These are phyloP conservation scores for Lysiphlebus fabarum DNA, from an alignment of 1,140 invertebrate species.

Conservation along the genomic window DNA sequence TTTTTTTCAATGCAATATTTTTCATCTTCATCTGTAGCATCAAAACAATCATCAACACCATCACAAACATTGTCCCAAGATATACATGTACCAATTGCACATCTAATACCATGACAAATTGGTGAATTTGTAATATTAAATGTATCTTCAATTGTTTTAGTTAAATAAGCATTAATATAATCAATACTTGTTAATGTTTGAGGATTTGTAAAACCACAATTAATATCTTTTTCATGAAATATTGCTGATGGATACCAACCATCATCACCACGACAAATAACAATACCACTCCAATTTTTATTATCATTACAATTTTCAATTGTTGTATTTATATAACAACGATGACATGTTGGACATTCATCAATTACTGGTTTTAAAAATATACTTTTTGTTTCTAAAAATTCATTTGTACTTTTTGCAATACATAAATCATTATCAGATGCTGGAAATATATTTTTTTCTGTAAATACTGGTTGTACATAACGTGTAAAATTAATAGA, in stretches of 20 bases:
- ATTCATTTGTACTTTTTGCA: constrained; percentile 50
- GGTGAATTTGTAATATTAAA: constrained; percentile 24
- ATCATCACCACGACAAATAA: constrained; percentile 58
- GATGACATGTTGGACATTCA: constrained; percentile 53
- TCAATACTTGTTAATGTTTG: constrained; percentile 55
- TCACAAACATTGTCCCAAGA: constrained; percentile 64
- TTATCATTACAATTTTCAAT: constrained; percentile 40
- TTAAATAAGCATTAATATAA: constrained; percentile 52
- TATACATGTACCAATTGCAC: constrained; percentile 69
- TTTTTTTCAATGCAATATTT: constrained; percentile 50
- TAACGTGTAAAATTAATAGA: constrained; percentile 59
- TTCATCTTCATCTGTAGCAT: constrained; percentile 62
- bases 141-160: constrained; percentile 37
- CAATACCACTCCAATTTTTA: constrained; percentile 57
- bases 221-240: constrained; percentile 54
- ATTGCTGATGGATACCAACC: constrained; percentile 64
- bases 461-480: constrained; percentile 59
- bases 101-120: constrained; percentile 62
- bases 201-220: constrained; percentile 52
- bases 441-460: constrained; percentile 39
- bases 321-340: constrained; percentile 54
- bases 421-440: constrained; percentile 56
- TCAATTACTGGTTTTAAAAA: constrained; percentile 50
- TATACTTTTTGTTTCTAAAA: constrained; percentile 46
- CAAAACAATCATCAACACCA: constrained; percentile 67